Evolutionary conservation across 2,888 invertebrate genomes (phyloP).

Genomic region (Pristionchus entomophagus): DNA sequence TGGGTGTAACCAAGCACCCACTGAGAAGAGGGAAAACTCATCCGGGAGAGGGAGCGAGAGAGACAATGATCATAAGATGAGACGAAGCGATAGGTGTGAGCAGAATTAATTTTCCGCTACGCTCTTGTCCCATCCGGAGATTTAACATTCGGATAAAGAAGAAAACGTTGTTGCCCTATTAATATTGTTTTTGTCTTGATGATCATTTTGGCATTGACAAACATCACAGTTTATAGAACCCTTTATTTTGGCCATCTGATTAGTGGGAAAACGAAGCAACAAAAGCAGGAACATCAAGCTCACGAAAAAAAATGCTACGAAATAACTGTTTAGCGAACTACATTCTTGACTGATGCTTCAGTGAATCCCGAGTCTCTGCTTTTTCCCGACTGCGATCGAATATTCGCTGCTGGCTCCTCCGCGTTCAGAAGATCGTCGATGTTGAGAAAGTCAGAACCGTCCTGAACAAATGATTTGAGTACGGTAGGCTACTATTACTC

Average conservation of each 20-base stretch:
- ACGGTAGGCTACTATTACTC: not conserved
- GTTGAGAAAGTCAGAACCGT: not conserved
- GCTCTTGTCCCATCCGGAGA: too few relatives aligned
- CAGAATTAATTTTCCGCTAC: not conserved
- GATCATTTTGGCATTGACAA: too few relatives aligned
- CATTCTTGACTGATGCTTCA: not conserved
- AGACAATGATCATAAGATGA: not conserved
- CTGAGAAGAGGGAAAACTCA: not conserved
- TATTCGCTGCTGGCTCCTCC: not conserved
- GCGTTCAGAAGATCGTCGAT: constrained; percentile 38
- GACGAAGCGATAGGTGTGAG: not conserved
- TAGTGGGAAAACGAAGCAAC: not conserved
- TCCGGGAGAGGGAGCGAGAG: not conserved
- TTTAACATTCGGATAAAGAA: not conserved
- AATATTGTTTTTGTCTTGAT: too few relatives aligned
- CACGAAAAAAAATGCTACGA: not conserved
- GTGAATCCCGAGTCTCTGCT: constrained; percentile 40
- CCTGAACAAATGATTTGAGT: not conserved
- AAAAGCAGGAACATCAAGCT: not conserved
- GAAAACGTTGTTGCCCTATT: too few relatives aligned
- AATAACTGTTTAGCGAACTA: not conserved
- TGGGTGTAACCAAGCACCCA: not conserved
- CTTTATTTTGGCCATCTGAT: not conserved
- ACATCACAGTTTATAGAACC: not conserved
- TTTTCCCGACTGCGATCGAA: constrained; percentile 1